These are phyloP conservation scores for Scelioninae gen. 1 DNA, from an alignment of 2,888 invertebrate species.

Conservation along the genomic window DNA sequence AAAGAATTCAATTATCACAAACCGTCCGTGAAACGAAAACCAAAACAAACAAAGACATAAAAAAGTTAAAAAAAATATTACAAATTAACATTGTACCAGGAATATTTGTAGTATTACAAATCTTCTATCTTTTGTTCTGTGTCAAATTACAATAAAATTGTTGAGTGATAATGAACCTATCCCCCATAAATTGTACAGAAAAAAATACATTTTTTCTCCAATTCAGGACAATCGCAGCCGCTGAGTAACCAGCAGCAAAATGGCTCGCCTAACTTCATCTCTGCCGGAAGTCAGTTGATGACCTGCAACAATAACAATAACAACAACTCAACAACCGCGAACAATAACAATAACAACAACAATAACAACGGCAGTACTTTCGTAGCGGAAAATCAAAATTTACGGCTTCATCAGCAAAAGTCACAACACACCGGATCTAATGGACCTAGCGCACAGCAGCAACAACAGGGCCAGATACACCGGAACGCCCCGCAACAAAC, in stretches of 20 bases:
- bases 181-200: too few species aligned
- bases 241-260: conserved; percentile 73
- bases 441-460: conserved; percentile 85
- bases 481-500: conserved; percentile 78
- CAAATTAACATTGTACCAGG: too few species aligned
- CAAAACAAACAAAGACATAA: too few species aligned
- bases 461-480: conserved; percentile 83
- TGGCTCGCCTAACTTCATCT: conserved; percentile 75
- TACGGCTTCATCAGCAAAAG: conserved; percentile 76
- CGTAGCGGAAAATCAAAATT: conserved; percentile 73
- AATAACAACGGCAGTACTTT: conserved; percentile 76
- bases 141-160: too few species aligned
- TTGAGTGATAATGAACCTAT: too few species aligned
- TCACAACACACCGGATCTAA: conserved; percentile 51
- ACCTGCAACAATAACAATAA: conserved; percentile 77
- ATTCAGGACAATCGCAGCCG: conserved; percentile 76
- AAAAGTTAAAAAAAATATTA: too few species aligned
- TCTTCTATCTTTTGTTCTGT: too few species aligned
- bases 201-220: not conserved
- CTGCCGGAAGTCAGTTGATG: conserved; percentile 65
- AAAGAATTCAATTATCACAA: too few species aligned
- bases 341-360: conserved; percentile 74
- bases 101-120: too few species aligned
- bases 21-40: too few species aligned
- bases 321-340: conserved; percentile 75